Conservation (phyloP, 2,888 invertebrate species). For the Melanostoma mellinum region DNA sequence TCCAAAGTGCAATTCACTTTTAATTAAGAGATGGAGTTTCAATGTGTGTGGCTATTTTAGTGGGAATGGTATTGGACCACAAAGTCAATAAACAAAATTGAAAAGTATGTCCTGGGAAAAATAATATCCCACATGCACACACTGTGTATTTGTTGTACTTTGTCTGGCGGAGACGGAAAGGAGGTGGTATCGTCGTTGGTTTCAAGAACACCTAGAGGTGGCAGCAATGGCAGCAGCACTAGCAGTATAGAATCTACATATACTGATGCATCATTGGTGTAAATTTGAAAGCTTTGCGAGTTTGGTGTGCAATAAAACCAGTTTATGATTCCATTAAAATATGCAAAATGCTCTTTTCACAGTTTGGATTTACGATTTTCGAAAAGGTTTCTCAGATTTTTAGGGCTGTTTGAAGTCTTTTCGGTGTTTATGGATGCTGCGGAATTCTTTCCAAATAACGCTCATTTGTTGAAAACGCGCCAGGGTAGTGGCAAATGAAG, state of each 20-base stretch:
- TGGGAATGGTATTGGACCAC: constrained; percentile 44
- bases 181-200: neutral
- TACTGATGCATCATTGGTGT: constrained; percentile 61
- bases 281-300: constrained; percentile 62
- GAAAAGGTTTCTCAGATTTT: constrained; percentile 65
- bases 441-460: neutral
- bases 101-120: constrained; percentile 36
- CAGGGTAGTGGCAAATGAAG: too few species aligned
- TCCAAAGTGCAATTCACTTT: constrained; percentile 65
- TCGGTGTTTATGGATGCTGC: neutral
- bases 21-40: constrained; percentile 67
- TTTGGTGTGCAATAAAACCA: constrained; percentile 66
- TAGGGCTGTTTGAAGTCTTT: constrained; percentile 37
- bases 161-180: neutral
- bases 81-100: constrained; percentile 65
- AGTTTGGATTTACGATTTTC: constrained; percentile 68
- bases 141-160: neutral
- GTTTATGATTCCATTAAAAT: constrained; percentile 64
- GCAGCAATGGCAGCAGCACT: neutral
- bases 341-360: constrained; percentile 60
- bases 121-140: constrained; percentile 7
- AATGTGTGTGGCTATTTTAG: constrained; percentile 43
- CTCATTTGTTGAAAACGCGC: neutral
- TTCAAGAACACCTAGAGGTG: neutral
- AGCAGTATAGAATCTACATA: constrained; percentile 25